Base-by-base conservation (phyloP, 2,113 vertebrate genomes). In the Cryptotis parvus region DNA sequence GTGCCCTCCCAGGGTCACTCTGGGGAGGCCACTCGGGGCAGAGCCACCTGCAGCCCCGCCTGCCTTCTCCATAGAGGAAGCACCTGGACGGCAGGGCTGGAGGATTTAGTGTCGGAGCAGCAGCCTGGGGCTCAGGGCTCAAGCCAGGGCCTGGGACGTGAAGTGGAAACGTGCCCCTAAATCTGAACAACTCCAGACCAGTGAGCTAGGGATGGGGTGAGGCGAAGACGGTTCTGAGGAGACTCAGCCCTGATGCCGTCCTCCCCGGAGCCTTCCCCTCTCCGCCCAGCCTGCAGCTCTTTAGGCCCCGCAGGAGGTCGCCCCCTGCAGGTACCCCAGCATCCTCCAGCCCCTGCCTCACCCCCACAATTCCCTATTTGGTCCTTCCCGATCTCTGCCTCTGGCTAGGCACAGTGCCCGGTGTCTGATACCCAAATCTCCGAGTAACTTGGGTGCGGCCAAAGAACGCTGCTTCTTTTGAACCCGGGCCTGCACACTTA, bases 1-100 rank as follows among this genome's bases (percentile, higher is more conserved):
- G 22, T 12, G 4, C 26, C 24, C 66, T 55, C 39, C 10, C 5
- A n/a, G 20, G 33, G 9, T 76, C 75, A 58, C 37, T 89, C 65
- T 61, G 6, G 33, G 33, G 22, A 33, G 26, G 49, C 39, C 29
- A 10, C 29, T 52, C 87, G 45, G n/a, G n/a, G n/a, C n/a, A n/a
- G n/a, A n/a, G n/a, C n/a, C n/a, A n/a, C 20, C 39, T 4, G n/a
- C 31, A 52, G 43, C 26, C 33, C 39, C 29, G 22, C 45, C 45
- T 7, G 4, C 49, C 8, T 37, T 29, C 52, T 66, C 4, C 4
- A 0, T 5, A 27, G 43, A 66, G 55, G 6, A 22, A 7, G 31
- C 33, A 1, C 12, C 0, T 0, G 31, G 65, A 45, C 16, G 1
- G 26, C 37, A 66, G 26, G 1, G 1, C 9, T 8, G 2, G 79